Evolutionary conservation across 2,888 invertebrate genomes (phyloP), one percentile per base, ranked within the genome.

Genomic region (Xylocampa areola): DNA sequence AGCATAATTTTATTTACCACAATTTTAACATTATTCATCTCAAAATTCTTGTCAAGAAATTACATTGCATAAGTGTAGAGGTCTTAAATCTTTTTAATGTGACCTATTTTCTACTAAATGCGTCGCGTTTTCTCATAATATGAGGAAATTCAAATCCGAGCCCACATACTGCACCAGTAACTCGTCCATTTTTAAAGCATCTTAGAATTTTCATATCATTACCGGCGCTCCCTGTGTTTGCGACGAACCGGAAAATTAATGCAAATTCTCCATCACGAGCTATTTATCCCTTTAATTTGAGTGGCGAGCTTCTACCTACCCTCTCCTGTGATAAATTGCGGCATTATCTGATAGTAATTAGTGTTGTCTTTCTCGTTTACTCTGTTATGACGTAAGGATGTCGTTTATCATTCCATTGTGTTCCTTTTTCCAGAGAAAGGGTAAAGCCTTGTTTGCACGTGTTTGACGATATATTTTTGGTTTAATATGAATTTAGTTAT

Each of bases 261-360:
- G 77, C 79, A 80, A 84, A 83, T 81, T 81, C 77, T 66, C 68
- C 71, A 77, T 71, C 76, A 69, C 65, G 68, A 72, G 76, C 68
- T 80, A 75, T 80, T 85, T 82, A 82, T 80, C 76, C 70, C 64
- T 72, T 77, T 81, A 84, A 85, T 85, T 82, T 76, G 72, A 59
- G 69, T 75, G 76, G 79, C 71, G 79, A 57, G 55, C 53, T 47
- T 39, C 40, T 25, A 41, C 29, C 43, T 33, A 47, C 45, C 67
- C 53, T 36, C 50, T 45, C 59, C 48, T 48, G 14, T 68, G 45
- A 71, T 61, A 48, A 52, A 67, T 68, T 37, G 51, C 30, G 45
- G 40, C 39, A 73, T 72, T 69, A 72, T 69, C 49, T 54, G 51
- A 39, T 58, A 63, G 53, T 54, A 68, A 68, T 68, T 69, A 68